Percentiles rank a stretch among this genome's conserved stretches.
phyloP scores from a whole-genome alignment of 1,140 invertebrate genomes.

The Leptopilina clavipes region DNA sequence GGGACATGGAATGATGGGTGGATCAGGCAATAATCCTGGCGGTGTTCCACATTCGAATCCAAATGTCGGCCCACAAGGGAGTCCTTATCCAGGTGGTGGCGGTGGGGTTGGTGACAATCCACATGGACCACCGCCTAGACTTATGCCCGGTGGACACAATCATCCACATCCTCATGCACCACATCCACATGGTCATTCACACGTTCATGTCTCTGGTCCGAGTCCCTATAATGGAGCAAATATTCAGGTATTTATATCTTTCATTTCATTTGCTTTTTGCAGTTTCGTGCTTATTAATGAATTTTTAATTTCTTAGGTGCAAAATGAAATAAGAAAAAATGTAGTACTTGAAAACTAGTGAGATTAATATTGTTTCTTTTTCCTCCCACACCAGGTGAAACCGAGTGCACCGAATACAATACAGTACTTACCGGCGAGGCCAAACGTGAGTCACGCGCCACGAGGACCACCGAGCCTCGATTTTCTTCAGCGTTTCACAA shows the following conservation, averaged over 20 bases:
- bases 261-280: too few relatives aligned
- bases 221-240: slow-evolving; percentile 87
- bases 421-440: slow-evolving; percentile 95
- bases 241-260: slow-evolving; percentile 76
- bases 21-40: slow-evolving; percentile 55
- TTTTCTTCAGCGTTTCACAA: slow-evolving; percentile 91
- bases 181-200: slow-evolving; percentile 44
- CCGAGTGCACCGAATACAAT: slow-evolving; percentile 98
- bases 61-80: slow-evolving; percentile 46
- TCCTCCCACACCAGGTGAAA: slow-evolving; percentile 80
- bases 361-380: neutral
- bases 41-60: slow-evolving; percentile 48
- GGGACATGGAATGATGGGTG: slow-evolving; percentile 73
- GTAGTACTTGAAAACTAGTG: too few relatives aligned
- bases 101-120: slow-evolving; percentile 47
- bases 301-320: too few relatives aligned
- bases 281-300: too few relatives aligned
- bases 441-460: slow-evolving; percentile 81
- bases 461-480: slow-evolving; percentile 92
- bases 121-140: slow-evolving; percentile 70
- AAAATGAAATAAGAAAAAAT: too few relatives aligned
- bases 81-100: slow-evolving; percentile 45
- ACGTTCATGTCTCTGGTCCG: slow-evolving; percentile 49
- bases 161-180: slow-evolving; percentile 53
- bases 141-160: slow-evolving; percentile 65